Base-by-base conservation (phyloP, 2,797 vertebrate species). In the Gymnopithys bicolor region DNA sequence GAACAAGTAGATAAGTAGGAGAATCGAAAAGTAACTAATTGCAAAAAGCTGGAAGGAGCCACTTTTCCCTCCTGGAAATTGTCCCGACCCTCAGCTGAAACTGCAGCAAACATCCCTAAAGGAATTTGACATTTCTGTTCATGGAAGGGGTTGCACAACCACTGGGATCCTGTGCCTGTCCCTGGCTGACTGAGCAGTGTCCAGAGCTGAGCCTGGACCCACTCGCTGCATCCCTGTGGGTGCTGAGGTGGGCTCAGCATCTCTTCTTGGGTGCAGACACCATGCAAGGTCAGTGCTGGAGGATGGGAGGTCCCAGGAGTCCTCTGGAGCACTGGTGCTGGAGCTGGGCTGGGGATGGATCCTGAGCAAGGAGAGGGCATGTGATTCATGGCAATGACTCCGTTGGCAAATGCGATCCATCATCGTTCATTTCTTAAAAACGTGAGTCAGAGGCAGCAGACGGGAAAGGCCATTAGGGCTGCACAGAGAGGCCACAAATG, bases 171-270 rank as follows among this genome's bases (percentile, higher is more conserved):
- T 33, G 12, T 2, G 4, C 56, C 51, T 14, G 1, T 28, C 35
- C 59, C 0, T 0, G 1, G 35, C 71, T 0, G 0, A 76, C 53
- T 0, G 0, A 19, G 25, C 53, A 64, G 25, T 2, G 3, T 19
- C 37, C 14, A 32, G 68, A 75, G 68, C 25, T n/a, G 16, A 59
- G 63, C 35, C 48, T 6, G 9, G 39, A 19, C 19, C 39, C 22
- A 0, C 4, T 28, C 2, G 0, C 62, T 70, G 52, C 7, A 7
- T 2, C 58, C 41, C 18, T 3, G 37, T 8, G 59, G 24, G 51
- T 8, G 19, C 81, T 30, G 66, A 30, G 39, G 4, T 25, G 52
- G 37, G 45, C 19, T 75, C 51, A 69, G 64, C 52, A 25, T 24
- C 76, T 41, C 39, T 18, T 55, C 30, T n/a, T n/a, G 71, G 28